Base-by-base conservation (phyloP, 1,140 invertebrate genomes). In the Dolichoris vasculosae region DNA sequence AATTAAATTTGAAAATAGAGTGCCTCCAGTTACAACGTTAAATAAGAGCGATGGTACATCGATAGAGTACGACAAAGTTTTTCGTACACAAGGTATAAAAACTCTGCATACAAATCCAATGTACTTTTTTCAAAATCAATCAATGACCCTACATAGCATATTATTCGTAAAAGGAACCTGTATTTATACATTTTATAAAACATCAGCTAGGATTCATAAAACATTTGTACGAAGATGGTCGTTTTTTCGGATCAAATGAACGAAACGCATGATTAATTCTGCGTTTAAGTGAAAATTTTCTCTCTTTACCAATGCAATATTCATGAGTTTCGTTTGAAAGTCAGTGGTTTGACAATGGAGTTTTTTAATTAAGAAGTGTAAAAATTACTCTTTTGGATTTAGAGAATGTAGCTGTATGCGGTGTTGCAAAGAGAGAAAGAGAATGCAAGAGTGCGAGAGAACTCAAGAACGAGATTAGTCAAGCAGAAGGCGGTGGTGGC, bases 381-480 rank as follows among this genome's bases (percentile, higher is more conserved):
- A 38, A 20, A 69, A 69, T 69, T 20, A 38, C 32, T 38, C 35
- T 38, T 13, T 69, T 13, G 15, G 67, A 69, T 69, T 69, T 20
- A 38, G 15, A 38, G 3, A 38, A n/a, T 73, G 2, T 6, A 63
- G 51, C 17, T 15, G 51, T 38, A 9, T n/a, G 46, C 9, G 4
- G 20, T 11, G 43, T 9, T 67, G 48, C 46, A 79, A 84, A 82
- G 87, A 86, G 86, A 85, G 78, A 86, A 84, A 83, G 79, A 38
- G 13, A 32, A 38, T 78, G 48, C 30, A 63, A 78, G 30, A 51
- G 46, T 13, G 15, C 30, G 73, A 86, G 82, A 67, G 81, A 81
- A 81, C 51, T 73, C 64, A 15, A 38, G 77, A 38, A 63, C 48
- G 86, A 76, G 75, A 76, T 76, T 76, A 51, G 82, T 69, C 35